Evolutionary conservation across 2,888 invertebrate species (phyloP), one percentile per base, ranked within the genome.

Genomic region (Aelia acuminata): DNA sequence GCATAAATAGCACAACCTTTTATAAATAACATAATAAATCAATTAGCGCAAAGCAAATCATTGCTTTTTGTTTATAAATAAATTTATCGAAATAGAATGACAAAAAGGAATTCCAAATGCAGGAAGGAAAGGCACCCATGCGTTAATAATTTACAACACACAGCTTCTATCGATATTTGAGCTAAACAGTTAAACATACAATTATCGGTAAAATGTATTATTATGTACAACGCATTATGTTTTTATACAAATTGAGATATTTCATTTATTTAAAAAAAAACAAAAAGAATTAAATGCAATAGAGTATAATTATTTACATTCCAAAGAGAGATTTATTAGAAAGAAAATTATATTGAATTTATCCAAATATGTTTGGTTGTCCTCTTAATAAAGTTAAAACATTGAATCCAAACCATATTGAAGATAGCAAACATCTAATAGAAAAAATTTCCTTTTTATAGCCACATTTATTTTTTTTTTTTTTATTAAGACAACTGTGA

Each of bases 51-150:
- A 70, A 70, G 18, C 35, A 13, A 35, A 2, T 35, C 63, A 20
- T 35, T 70, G 18, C 35, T 70, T 35, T 70, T 70, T 2, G 5
- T 7, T 35, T 35, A 70, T 70, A 35, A 70, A 70, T 70, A 70
- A 26, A 70, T 70, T 35, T 70, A 70, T 70, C 63, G 8, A 5
- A 70, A 70, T 70, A 70, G 63, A 70, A 70, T 35, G 63, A 70
- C 63, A 70, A 70, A 63, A 70, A 70, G 31, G 63, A 70, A 70
- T 35, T 70, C 20, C 31, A 70, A 31, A 35, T 35, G 35, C 35
- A 35, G 63, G 35, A 84, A 35, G 31, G 84, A 50, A 84, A 84
- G 84, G 84, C 84, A 84, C 84, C 35, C 50, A 35, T 84, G 84
- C 84, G 84, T 84, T 50, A 84, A 31, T 4, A 50, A 35, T 84